Evolutionary conservation across 64 coral and sea anemone genomes (phyloP).

Genomic region (Astreopora myriophthalma): DNA sequence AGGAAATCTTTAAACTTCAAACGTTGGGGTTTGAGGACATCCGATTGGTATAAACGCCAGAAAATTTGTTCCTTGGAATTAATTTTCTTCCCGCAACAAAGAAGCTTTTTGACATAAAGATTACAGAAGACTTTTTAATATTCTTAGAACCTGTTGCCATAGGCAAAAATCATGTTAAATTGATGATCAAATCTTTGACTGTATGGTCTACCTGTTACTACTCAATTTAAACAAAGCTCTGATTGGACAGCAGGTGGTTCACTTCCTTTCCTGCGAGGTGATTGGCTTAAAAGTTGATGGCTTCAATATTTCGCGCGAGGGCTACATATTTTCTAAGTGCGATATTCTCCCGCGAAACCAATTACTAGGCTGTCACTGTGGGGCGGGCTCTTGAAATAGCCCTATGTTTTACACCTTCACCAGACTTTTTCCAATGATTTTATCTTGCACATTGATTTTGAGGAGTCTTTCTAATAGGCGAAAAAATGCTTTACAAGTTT

Average conservation of each 20-base stretch:
- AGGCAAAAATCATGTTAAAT: conserved; percentile 87
- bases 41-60: neutral
- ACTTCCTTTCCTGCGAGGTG: conserved; percentile 56
- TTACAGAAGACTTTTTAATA: conserved; percentile 94
- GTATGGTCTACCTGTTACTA: conserved; percentile 82
- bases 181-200: conserved; percentile 78
- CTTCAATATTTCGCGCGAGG: conserved; percentile 45
- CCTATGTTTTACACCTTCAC: neutral
- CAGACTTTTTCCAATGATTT: neutral
- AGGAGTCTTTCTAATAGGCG: neutral
- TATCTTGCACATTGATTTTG: neutral
- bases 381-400: neutral
- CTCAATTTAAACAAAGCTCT: conserved; percentile 25
- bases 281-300: conserved; percentile 48
- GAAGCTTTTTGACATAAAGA: conserved; percentile 59
- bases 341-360: conserved; percentile 26
- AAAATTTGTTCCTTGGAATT: conserved; percentile 9
- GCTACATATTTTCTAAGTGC: conserved; percentile 6
- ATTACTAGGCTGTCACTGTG: neutral
- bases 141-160: conserved; percentile 41
- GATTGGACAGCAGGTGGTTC: conserved; percentile 83
- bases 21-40: neutral
- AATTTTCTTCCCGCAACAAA: conserved; percentile 28
- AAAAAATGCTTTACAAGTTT: neutral
- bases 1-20: neutral